A percentile compares a stretch with the other conserved stretches of the same genome.
Evolutionary conservation across 2,113 vertebrate species (phyloP).

Genomic region (Philantomba maxwellii): DNA sequence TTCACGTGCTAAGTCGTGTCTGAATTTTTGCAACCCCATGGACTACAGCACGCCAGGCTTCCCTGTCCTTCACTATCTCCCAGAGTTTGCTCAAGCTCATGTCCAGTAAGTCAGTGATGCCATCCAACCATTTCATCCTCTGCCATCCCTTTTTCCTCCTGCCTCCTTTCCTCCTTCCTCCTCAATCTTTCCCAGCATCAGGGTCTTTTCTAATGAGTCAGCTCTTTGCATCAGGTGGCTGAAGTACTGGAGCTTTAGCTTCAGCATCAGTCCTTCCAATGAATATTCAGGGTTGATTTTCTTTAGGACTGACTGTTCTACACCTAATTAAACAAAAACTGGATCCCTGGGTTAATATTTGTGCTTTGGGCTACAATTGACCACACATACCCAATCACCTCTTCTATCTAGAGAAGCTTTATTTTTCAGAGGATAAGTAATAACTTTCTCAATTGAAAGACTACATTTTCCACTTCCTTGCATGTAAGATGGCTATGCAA

Average conservation of each 20-base stretch:
- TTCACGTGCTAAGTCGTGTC: background rate
- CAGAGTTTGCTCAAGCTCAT: background rate
- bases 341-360: background rate
- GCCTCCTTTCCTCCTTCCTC: background rate
- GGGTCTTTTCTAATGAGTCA: background rate
- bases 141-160: background rate
- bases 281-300: background rate
- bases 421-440: background rate
- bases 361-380: too few relatives aligned
- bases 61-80: background rate
- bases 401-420: background rate
- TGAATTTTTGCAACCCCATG: background rate
- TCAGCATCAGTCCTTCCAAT: background rate
- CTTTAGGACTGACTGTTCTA: background rate
- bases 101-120: background rate
- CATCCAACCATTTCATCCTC: background rate
- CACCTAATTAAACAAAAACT: background rate
- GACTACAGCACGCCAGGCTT: background rate
- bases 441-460: background rate
- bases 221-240: background rate
- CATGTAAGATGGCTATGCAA: background rate
- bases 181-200: background rate
- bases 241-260: background rate
- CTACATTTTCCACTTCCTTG: background rate
- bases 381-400: too few relatives aligned